These are phyloP conservation scores for Cactoblastis cactorum DNA, from an alignment of 2,888 invertebrate species.

Conservation along the genomic window DNA sequence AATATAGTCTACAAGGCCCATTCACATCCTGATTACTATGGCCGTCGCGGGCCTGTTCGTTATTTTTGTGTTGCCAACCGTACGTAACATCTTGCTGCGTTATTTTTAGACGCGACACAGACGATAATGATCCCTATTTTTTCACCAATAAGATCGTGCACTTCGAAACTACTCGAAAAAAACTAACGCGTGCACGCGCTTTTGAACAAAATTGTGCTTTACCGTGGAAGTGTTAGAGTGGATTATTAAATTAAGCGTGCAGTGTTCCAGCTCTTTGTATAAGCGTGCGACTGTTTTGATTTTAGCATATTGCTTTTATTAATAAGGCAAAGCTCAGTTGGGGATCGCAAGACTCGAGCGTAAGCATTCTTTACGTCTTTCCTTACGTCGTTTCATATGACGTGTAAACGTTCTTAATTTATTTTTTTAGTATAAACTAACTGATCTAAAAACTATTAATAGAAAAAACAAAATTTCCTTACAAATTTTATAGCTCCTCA, in stretches of 20 bases:
- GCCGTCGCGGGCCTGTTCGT: conserved; percentile 63
- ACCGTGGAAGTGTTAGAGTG: conserved; percentile 14
- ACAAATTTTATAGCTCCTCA: too few relatives aligned
- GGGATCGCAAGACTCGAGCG: too few relatives aligned
- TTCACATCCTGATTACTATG: conserved; percentile 65
- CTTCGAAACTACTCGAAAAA: conserved; percentile 6
- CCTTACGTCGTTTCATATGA: not conserved
- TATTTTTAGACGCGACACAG: conserved; percentile 30
- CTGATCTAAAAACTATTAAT: too few relatives aligned
- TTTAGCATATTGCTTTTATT: conserved; percentile 12
- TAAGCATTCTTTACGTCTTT: too few relatives aligned
- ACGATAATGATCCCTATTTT: conserved; percentile 31
- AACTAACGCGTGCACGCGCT: not conserved
- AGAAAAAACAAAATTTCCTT: too few relatives aligned
- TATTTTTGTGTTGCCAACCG: conserved; percentile 79
- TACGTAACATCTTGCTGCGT: conserved; percentile 50
- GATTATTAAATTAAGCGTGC: not conserved
- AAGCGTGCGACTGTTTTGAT: conserved; percentile 9
- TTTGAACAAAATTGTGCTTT: conserved; percentile 15
- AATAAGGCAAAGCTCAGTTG: conserved; percentile 8
- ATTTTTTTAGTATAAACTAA: too few relatives aligned
- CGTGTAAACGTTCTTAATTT: not conserved
- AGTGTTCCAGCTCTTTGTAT: conserved; percentile 9
- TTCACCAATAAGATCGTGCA: conserved; percentile 16
- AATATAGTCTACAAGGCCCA: conserved; percentile 61